phyloP scores from a whole-genome alignment of 1,140 invertebrate genomes.

The Sminthurinus signatus region DNA sequence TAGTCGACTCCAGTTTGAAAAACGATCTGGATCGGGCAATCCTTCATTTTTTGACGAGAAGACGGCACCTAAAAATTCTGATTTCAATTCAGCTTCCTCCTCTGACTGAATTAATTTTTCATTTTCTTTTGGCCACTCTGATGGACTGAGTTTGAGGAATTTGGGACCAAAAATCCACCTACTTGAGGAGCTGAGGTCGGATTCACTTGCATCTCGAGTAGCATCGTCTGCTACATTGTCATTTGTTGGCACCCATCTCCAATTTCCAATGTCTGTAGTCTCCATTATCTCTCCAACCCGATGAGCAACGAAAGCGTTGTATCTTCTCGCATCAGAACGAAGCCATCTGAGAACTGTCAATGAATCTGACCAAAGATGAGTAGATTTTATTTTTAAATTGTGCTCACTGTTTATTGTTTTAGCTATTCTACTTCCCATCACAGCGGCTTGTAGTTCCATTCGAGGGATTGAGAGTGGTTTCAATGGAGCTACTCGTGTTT shows the following conservation, averaged over 20 bases:
- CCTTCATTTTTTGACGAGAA: neutral
- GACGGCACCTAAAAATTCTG: neutral
- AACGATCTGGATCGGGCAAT: neutral
- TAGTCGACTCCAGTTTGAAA: slow-evolving; percentile 4
- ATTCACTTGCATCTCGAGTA: neutral
- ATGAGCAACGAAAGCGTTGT: slow-evolving; percentile 29
- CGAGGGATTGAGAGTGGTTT: slow-evolving; percentile 43
- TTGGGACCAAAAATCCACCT: slow-evolving; percentile 30
- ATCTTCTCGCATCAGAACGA: neutral
- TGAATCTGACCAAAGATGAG: slow-evolving; percentile 24
- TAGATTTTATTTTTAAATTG: neutral
- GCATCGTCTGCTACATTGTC: slow-evolving; percentile 33
- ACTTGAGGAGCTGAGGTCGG: neutral
- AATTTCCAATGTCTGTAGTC: slow-evolving; percentile 21
- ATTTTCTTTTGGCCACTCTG: slow-evolving; percentile 29
- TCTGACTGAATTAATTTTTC: neutral
- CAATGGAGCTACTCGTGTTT: slow-evolving; percentile 25
- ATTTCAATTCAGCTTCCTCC: neutral
- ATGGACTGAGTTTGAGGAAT: neutral
- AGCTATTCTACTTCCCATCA: slow-evolving; percentile 43
- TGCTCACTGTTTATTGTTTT: neutral
- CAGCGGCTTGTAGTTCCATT: slow-evolving; percentile 46
- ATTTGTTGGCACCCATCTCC: slow-evolving; percentile 28
- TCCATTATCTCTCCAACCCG: slow-evolving; percentile 35
- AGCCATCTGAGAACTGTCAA: slow-evolving; percentile 29